Evolutionary conservation across 1,140 invertebrate species (phyloP), one percentile per base, ranked within the genome.

Genomic region (Nautilus pompilius): DNA sequence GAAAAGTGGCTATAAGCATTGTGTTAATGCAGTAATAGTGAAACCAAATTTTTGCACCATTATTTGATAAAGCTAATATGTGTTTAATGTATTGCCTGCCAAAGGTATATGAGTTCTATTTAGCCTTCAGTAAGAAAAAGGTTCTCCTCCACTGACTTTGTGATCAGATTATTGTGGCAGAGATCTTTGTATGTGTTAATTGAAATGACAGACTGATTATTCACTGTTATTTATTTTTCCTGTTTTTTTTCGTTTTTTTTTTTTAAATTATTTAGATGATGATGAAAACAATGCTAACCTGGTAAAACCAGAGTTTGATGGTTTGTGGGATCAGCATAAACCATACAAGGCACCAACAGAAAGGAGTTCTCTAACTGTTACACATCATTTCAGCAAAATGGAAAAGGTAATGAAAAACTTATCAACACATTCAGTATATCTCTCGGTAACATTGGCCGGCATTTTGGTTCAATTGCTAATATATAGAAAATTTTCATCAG

Each of bases 241-340:
- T 74, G n/a, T n/a, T n/a, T n/a, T n/a, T n/a, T n/a, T n/a, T n/a
- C n/a, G n/a, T n/a, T n/a, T 10, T 41, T 10, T 41, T 10, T 41
- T 20, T 46, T 46, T 13, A 20, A 20, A 20, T 46, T 46, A 4
- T 46, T 46, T 46, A 46, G 45, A 46, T 46, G 45, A 46, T 4
- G 74, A 72, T 48, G 70, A 73, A 13, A 58, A 58, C 8, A 65
- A 68, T 33, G 71, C 74, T 0, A 68, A 76, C 59, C 41, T 83
- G 36, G 81, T 79, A 6, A 67, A 75, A 45, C 80, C 82, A 10
- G 80, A 83, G 68, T 83, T 82, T 74, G 77, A 82, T 33, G 82
- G 82, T 24, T 45, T 83, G 24, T 83, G 82, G 82, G 72, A 80
- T 64, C 69, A 74, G 29, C 75, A 79, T 58, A 76, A 80, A 61